These are phyloP conservation scores for Tenthredo distinguenda DNA, from an alignment of 2,888 invertebrate species.

Conservation along the genomic window DNA sequence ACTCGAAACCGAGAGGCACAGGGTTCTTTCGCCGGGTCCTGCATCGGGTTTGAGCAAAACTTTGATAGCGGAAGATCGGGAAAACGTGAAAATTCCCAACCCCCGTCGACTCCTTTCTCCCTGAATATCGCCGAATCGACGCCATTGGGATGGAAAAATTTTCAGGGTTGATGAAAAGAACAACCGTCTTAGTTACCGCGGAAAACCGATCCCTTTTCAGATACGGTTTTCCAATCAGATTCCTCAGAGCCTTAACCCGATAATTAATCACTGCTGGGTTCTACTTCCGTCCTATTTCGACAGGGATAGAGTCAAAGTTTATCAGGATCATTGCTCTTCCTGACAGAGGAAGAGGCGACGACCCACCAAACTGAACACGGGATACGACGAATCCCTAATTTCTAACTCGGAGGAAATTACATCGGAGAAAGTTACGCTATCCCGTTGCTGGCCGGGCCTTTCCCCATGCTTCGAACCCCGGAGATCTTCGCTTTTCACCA, in stretches of 20 bases:
- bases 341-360: not conserved
- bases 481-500: not conserved
- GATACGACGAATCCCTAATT: slow-evolving; percentile 27
- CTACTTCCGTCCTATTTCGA: not conserved
- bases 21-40: not conserved
- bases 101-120: not conserved
- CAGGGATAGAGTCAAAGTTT: slow-evolving; percentile 19
- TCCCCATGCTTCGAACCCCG: not conserved
- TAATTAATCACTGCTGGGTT: slow-evolving; percentile 42
- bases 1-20: slow-evolving; percentile 61
- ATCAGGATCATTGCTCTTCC: slow-evolving; percentile 18
- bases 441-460: not conserved
- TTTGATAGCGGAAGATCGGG: not conserved
- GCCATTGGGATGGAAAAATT: not conserved
- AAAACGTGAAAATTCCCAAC: not conserved
- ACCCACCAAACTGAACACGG: slow-evolving; percentile 15
- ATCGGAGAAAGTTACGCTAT: slow-evolving; percentile 2
- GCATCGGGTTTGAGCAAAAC: not conserved
- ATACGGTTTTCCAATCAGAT: slow-evolving; percentile 7
- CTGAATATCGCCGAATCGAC: not conserved
- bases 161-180: not conserved
- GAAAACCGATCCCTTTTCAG: not conserved
- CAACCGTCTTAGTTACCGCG: not conserved
- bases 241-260: not conserved
- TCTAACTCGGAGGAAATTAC: not conserved